Percentiles rank a stretch among this genome's conserved stretches.
These are phyloP conservation scores for Vidua chalybeata DNA, from an alignment of 2,113 vertebrate genomes.

Conservation along the genomic window DNA sequence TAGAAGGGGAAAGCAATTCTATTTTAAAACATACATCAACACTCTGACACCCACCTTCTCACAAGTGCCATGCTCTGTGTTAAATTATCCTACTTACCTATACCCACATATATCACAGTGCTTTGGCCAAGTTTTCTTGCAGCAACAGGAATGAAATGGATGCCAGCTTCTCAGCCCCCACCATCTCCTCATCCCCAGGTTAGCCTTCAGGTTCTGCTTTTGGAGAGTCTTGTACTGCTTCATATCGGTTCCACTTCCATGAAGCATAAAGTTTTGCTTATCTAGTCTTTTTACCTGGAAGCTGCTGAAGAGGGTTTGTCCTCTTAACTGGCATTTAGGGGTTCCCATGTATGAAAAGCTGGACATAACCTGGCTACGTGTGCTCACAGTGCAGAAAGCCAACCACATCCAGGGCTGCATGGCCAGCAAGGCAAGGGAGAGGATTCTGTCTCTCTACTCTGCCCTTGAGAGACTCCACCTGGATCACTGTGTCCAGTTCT, in stretches of 20 bases:
- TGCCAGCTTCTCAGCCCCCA: neutral
- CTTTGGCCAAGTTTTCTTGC: neutral
- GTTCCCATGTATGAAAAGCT: neutral
- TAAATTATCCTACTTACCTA: neutral
- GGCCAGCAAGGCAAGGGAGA: neutral
- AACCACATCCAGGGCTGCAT: fast-evolving
- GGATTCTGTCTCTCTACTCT: neutral
- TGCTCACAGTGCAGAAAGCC: neutral
- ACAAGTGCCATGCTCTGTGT: neutral
- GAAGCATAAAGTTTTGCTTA: neutral
- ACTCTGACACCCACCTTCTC: neutral
- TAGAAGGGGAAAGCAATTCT: neutral
- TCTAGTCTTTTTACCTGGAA: neutral
- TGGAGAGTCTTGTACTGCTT: neutral
- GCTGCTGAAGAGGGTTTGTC: neutral
- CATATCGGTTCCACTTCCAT: neutral
- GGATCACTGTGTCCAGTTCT: neutral
- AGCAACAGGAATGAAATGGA: neutral
- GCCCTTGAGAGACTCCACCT: neutral
- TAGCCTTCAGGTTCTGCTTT: neutral
- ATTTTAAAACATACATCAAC: neutral
- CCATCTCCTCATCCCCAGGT: neutral
- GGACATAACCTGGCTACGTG: neutral
- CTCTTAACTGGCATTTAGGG: neutral
- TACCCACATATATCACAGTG: neutral